Evolutionary conservation across 37 sponge, comb jelly and placozoan genomes (phyloP).

Genomic region (Agelas oroides): DNA sequence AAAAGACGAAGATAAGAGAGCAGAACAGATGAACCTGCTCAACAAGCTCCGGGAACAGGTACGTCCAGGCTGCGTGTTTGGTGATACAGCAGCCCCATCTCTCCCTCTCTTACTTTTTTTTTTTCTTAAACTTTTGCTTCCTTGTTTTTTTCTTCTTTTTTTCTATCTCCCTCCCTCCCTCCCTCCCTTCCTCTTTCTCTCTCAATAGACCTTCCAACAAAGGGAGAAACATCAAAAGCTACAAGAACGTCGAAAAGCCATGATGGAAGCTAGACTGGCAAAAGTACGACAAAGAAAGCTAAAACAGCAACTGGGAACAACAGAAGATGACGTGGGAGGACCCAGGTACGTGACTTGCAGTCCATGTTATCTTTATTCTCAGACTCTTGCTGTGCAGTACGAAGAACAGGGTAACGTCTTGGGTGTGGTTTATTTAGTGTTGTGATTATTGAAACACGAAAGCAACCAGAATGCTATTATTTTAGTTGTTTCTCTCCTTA

Average conservation of each 20-base stretch:
- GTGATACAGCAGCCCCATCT: no score
- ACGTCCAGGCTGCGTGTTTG: background rate
- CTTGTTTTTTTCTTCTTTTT: background rate
- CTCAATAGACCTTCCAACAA: slow-evolving; percentile 74
- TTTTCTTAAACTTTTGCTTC: background rate
- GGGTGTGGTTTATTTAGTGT: no score
- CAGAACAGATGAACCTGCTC: slow-evolving; percentile 80
- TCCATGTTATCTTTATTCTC: no score
- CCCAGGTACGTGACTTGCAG: no score
- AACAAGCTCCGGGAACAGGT: slow-evolving; percentile 84
- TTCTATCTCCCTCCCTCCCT: no score
- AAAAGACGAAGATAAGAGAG: slow-evolving; percentile 73
- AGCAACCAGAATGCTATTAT: no score
- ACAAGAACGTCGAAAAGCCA: slow-evolving; percentile 64
- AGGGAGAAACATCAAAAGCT: slow-evolving; percentile 65
- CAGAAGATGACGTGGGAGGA: background rate
- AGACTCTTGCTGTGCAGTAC: no score
- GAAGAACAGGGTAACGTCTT: no score
- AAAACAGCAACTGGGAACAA: background rate
- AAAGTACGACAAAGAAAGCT: slow-evolving; percentile 72
- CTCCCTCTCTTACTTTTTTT: background rate
- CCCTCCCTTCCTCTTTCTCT: background rate
- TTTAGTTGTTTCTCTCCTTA: no score
- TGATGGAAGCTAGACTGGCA: slow-evolving; percentile 75
- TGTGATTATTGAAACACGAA: no score